A percentile compares a stretch with the other conserved stretches of the same genome.
phyloP scores from a whole-genome alignment of 2,797 vertebrate genomes.

The Coccyzus lansbergi region DNA sequence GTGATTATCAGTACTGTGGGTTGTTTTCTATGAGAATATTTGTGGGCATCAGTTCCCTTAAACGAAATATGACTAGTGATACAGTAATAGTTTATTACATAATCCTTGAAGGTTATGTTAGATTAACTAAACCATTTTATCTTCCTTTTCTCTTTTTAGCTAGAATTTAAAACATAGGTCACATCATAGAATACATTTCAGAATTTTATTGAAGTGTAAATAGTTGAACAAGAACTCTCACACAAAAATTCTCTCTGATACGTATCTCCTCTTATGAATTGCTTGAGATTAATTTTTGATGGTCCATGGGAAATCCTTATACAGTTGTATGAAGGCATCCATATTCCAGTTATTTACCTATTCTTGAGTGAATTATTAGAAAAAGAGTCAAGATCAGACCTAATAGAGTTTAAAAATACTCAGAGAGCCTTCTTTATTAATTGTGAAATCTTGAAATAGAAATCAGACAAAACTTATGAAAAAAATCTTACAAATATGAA shows the following conservation, averaged over 20 bases:
- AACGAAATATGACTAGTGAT: neutral
- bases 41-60: neutral
- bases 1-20: neutral
- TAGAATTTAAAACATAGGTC: neutral
- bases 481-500: neutral
- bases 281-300: neutral
- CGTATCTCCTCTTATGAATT: neutral
- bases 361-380: neutral
- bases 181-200: neutral
- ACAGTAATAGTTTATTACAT: neutral
- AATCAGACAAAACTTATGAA: neutral
- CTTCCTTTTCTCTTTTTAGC: neutral
- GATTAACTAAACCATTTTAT: neutral
- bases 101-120: neutral
- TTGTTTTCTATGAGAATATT: neutral
- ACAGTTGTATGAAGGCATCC: neutral
- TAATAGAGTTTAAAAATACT: neutral
- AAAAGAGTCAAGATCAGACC: neutral
- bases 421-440: neutral
- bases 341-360: neutral
- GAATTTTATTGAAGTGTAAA: neutral
- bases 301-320: neutral
- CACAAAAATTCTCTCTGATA: neutral
- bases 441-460: neutral
- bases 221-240: neutral